Evolutionary conservation across 2,113 vertebrate species (phyloP), one percentile per base, ranked within the genome.

Genomic region (Pycnonotus jocosus): DNA sequence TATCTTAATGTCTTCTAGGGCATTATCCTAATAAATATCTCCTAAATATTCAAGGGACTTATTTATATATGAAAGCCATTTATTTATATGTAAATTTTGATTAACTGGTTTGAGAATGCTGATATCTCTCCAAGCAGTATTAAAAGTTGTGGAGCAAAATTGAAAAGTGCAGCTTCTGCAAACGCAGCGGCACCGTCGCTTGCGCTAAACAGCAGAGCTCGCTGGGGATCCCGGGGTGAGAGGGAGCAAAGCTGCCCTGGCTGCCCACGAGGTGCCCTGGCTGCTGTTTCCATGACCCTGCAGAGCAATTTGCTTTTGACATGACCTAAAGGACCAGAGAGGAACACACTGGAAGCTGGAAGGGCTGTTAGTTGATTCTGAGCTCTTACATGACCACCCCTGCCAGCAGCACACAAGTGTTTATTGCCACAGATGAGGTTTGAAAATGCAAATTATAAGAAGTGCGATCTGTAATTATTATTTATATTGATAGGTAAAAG

Each of bases 171-270:
- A 45, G 12, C 6, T 91, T n/a, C 45, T 56, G 50, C 14, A 19
- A 7, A 4, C 15, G 4, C 12, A 19, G n/a, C 22, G 5, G 5
- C 33, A 37, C 21, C 45, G 8, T 5, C 0, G 0, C 12, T 4
- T 5, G 13, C 23, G 66, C 28, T 40, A 14, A 65, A 10, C 31
- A 37, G 20, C 6, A 9, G 54, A 24, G 56, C n/a, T 53, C 57
- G 51, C 25, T 21, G 37, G 25, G 18, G 4, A 1, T 47, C 51
- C 22, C 0, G 0, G 15, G 27, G 11, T 7, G 44, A 45, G 38
- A 66, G 37, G 51, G 42, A 69, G 48, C 20, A 82, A 69, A 62
- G 20, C 56, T 50, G 1, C 22, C 18, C 71, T 53, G 73, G n/a
- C n/a, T n/a, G n/a, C n/a, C n/a, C 25, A 24, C 0, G 0, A 42